Percentiles rank a stretch among this genome's conserved stretches.
These are phyloP conservation scores for Dasyurus viverrinus DNA, from an alignment of 2,113 vertebrate species.

Conservation along the genomic window DNA sequence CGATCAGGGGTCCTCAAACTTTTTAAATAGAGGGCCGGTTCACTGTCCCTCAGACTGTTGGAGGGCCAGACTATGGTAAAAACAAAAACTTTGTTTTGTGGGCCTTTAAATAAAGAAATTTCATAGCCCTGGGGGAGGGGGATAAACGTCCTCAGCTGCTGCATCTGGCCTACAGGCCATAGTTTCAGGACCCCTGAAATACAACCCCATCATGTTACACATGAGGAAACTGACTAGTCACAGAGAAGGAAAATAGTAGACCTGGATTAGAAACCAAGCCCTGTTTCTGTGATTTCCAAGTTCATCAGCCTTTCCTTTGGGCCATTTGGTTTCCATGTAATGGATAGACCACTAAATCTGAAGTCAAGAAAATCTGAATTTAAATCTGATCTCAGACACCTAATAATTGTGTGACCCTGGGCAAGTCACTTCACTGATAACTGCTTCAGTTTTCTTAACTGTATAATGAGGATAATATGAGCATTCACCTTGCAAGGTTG, in stretches of 20 bases:
- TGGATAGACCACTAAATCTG: not conserved
- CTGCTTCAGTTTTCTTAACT: not conserved
- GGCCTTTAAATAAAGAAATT: no score
- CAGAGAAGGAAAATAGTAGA: not conserved
- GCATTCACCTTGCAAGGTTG: not conserved
- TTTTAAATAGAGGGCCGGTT: no score
- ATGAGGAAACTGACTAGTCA: not conserved
- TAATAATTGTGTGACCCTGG: not conserved
- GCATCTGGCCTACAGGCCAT: no score
- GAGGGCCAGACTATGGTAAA: no score
- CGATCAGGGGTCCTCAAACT: no score
- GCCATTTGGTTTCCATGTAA: not conserved
- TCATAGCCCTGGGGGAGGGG: no score
- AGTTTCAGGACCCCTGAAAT: no score
- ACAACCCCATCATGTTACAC: not conserved
- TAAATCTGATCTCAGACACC: not conserved
- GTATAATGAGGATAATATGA: not conserved
- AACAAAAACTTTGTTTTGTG: no score
- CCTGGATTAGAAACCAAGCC: not conserved
- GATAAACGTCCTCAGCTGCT: no score
- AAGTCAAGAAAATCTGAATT: not conserved
- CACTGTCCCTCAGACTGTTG: no score
- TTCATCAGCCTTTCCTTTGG: not conserved
- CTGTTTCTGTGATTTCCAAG: not conserved
- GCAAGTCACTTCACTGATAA: not conserved